Evolutionary conservation across 1,140 invertebrate genomes (phyloP).

Genomic region (Drosophila virilis): DNA sequence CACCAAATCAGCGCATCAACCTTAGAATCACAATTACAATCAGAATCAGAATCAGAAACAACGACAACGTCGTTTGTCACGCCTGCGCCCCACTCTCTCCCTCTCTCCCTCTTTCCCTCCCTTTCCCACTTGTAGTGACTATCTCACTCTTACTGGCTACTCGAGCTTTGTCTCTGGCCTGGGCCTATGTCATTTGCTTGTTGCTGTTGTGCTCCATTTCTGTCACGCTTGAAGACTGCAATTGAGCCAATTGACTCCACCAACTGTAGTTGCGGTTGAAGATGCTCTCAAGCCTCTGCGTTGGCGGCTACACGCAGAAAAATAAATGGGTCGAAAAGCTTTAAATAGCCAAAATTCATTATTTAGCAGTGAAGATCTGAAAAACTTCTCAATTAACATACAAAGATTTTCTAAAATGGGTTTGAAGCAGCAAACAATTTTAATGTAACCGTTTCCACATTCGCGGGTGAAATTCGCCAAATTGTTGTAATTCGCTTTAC

Average conservation of each 20-base stretch:
- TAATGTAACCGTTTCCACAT: no score
- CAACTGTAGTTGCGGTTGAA: slow-evolving; percentile 74
- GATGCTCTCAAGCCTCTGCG: slow-evolving; percentile 40
- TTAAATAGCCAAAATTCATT: no score
- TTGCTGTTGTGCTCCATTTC: slow-evolving; percentile 71
- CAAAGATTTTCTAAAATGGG: no score
- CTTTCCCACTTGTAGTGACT: background rate
- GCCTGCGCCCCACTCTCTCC: slow-evolving; percentile 29
- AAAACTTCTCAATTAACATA: no score
- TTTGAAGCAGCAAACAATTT: no score
- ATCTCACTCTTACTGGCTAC: background rate
- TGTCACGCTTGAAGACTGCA: slow-evolving; percentile 81
- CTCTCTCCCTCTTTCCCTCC: background rate
- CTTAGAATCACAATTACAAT: slow-evolving; percentile 42
- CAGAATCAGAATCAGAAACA: slow-evolving; percentile 16
- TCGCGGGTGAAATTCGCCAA: no score
- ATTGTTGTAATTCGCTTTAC: no score
- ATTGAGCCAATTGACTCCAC: slow-evolving; percentile 76
- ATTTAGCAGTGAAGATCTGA: no score
- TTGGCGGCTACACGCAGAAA: no score
- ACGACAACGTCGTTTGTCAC: slow-evolving; percentile 39
- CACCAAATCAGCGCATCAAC: slow-evolving; percentile 54
- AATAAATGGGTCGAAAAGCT: no score
- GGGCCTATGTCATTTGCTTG: slow-evolving; percentile 40
- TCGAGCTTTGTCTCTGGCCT: slow-evolving; percentile 2